Evolutionary conservation across 1,140 invertebrate species (phyloP), one percentile per base, ranked within the genome.

Genomic region (Pseudomyrmex flavicornis): DNA sequence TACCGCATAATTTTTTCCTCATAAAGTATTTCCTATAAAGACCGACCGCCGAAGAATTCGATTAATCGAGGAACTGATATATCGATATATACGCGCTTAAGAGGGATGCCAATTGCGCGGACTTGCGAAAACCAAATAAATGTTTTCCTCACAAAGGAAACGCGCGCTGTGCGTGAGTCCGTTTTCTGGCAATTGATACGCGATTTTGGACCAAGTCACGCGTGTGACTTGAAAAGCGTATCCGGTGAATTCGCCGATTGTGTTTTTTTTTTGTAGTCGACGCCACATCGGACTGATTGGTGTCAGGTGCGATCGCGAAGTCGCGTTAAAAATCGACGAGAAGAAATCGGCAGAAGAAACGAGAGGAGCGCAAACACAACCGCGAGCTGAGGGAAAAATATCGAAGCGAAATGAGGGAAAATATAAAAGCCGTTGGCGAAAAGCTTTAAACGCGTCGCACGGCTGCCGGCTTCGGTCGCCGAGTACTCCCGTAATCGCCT

Each of bases 311-410:
- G 35, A 7, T 35, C 35, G 54, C 10, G 44, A 72, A 72, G 76
- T 80, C 76, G 44, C 70, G 22, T 72, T 72, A 50, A 72, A 80
- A 80, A 80, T 80, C 66, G 20, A 79, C 52, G 56, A 59, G 44
- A 61, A 15, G 68, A 63, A 74, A 46, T 35, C 61, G 56, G 35
- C 56, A 59, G 35, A 72, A 82, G 62, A 75, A 76, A 72, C 76
- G 76, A 48, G 62, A 79, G 20, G 58, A 50, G 35, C 66, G 52
- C 75, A 74, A 79, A 88, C 75, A 88, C 75, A 50, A 44, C 48
- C 52, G 12, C 26, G 3, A 56, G 61, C 22, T 52, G 35, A 61
- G 83, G 73, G 54, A 73, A 84, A 74, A 79, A 80, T 80, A 79
- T 79, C 48, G 65, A 20, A 72, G 20, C 66, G 22, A 59, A 70